Base-by-base conservation (phyloP, 2,113 vertebrate species). In the Opisthocomus hoazin region DNA sequence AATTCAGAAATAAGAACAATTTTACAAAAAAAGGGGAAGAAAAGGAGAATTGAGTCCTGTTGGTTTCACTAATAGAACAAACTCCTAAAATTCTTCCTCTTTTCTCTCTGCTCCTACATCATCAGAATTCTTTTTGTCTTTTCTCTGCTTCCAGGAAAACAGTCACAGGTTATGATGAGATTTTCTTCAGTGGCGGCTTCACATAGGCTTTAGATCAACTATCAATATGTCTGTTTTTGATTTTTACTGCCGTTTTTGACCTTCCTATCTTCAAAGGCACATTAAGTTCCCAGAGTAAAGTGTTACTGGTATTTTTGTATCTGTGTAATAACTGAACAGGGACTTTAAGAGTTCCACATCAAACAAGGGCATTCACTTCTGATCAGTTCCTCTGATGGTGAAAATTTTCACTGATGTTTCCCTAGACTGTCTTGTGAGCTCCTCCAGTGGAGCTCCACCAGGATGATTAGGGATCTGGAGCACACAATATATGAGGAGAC, bases 401-500 rank as follows among this genome's bases (percentile, higher is more conserved):
- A 10, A 13, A 75, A 54, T 79, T 81, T 86, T 78, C 21, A 11
- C n/a, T 48, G 10, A 22, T 2, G 1, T 41, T 54, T 37, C 46
- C 27, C 29, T 15, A 54, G 11, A 20, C 27, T 87, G 2, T 27
- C 21, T 56, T 61, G 14, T 75, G 20, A 71, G 20, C 4, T 65
- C 39, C n/a, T 86, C 24, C 36, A 74, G 1, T 18, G 7, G 23
- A 82, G 3, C 24, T 9, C 18, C 4, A 34, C 15, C 20, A 60
- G 6, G 6, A 21, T 56, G 78, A 18, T 64, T 69, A 61, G 51
- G 17, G 12, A 56, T 45, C 10, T 83, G 50, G 29, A 64, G 18
- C 9, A n/a, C 12, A 41, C 0, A 0, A 9, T 46, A 36, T 30
- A 45, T 41, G 54, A 51, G 13, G 11, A 64, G 7, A 23, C 39